Base-by-base conservation (phyloP, 1,140 invertebrate genomes). In the Eurosta solidaginis region DNA sequence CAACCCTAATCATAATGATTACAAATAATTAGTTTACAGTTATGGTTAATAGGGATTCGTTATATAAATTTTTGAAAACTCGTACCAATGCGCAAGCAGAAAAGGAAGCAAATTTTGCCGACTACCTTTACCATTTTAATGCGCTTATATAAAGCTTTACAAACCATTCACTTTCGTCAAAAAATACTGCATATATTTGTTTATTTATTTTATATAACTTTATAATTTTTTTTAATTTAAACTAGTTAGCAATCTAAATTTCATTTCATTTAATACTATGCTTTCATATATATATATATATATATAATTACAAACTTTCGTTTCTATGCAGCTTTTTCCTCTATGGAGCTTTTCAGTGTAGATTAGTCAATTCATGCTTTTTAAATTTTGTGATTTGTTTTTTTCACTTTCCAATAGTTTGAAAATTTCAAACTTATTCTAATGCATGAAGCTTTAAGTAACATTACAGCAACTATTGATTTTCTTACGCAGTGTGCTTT, bases 381-480 rank as follows among this genome's bases (percentile, higher is more conserved):
- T 74, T 22, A 74, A 27, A 44, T 74, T 74, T 27, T 25, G 12
- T 17, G 44, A 22, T 25, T n/a, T 33, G 33, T 20, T 40, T 14
- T n/a, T 68, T 68, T 40, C 29, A 68, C 12, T 68, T 68, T 68
- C n/a, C 36, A 59, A 59, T 74, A 44, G 36, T 25, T 42, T 73
- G 5, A 20, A 40, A 12, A n/a, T 20, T 9, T 44, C 22, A n/a
- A 20, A 14, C 45, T 74, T 14, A 45, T 47, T n/a, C 27, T 45
- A 44, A 12, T 74, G 40, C 40, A 47, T 74, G 10, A 45, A 74
- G 44, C 44, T 74, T 40, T 36, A 74, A 47, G 27, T 45, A 9
- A 45, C 45, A 14, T 74, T 74, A 74, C 73, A 74, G 27, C 44
- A 74, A 22, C 45, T 74, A 45, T 40, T 74, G 73, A 47, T 74